Percentiles rank a stretch among this genome's conserved stretches.
These are phyloP conservation scores for Atrina japonica DNA, from an alignment of 2,888 invertebrate genomes.

Conservation along the genomic window DNA sequence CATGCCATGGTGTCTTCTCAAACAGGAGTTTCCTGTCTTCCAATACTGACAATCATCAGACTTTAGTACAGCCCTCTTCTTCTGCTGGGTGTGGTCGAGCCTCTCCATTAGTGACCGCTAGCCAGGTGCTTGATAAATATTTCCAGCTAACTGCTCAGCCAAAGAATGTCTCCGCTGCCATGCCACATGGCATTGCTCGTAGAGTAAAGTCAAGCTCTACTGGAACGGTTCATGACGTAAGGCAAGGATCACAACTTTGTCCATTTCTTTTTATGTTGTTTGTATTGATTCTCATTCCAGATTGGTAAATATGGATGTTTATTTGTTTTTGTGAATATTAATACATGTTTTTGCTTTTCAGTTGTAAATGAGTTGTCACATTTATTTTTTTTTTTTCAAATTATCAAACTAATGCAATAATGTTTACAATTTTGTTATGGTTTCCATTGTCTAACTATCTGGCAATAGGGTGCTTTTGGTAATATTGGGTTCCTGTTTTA, in stretches of 20 bases:
- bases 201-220: constrained; percentile 40
- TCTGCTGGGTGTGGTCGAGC: constrained; percentile 51
- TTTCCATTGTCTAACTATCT: no score
- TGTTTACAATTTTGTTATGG: no score
- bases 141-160: constrained; percentile 61
- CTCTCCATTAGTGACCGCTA: constrained; percentile 61
- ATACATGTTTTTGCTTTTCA: not conserved
- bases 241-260: constrained; percentile 51
- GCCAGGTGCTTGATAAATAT: constrained; percentile 65
- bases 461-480: no score
- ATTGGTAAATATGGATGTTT: not conserved
- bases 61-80: constrained; percentile 33
- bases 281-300: not conserved
- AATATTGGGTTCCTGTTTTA: no score
- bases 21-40: constrained; percentile 61
- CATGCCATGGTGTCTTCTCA: constrained; percentile 48
- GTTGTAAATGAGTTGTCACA: no score
- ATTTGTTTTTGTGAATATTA: constrained; percentile 9
- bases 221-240: constrained; percentile 49
- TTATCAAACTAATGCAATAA: no score
- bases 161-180: constrained; percentile 26
- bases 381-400: no score
- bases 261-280: constrained; percentile 14
- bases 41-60: constrained; percentile 7
- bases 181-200: constrained; percentile 35